phyloP scores from a whole-genome alignment of 2,888 invertebrate species.

The Diarsia mendica region DNA sequence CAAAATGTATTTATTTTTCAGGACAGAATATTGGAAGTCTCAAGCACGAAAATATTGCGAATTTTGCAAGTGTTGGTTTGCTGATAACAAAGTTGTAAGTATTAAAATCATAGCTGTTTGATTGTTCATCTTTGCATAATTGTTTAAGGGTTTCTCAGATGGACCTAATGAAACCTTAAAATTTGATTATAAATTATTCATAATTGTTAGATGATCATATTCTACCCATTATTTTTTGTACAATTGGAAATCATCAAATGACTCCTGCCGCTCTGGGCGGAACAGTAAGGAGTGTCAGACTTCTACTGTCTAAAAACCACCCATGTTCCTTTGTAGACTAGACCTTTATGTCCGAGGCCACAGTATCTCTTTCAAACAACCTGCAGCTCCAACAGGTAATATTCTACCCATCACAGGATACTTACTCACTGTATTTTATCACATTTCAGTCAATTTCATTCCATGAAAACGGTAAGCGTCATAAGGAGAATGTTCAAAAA shows the following conservation, averaged over 20 bases:
- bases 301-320: no score
- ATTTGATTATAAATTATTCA: no score
- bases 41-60: conserved; percentile 98
- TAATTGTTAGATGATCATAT: no score
- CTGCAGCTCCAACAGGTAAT: no score
- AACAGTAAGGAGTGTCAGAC: no score
- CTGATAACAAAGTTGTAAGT: conserved; percentile 97
- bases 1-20: conserved; percentile 80
- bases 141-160: not conserved
- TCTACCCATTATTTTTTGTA: no score
- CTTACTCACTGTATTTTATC: conserved; percentile 5
- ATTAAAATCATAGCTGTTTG: not conserved
- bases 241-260: no score
- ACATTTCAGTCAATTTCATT: conserved; percentile 96
- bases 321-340: no score
- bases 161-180: not conserved
- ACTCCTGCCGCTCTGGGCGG: no score
- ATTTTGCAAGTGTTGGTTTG: conserved; percentile 99
- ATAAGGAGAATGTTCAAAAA: conserved; percentile 97
- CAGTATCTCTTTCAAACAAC: no score
- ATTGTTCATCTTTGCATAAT: conserved; percentile 3
- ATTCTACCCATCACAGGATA: not conserved
- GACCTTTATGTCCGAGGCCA: no score
- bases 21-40: conserved; percentile 99
- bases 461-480: conserved; percentile 97